Percentiles rank a stretch among this genome's conserved stretches.
Evolutionary conservation across 2,113 vertebrate genomes (phyloP).

Genomic region (Psephotus haematonotus): DNA sequence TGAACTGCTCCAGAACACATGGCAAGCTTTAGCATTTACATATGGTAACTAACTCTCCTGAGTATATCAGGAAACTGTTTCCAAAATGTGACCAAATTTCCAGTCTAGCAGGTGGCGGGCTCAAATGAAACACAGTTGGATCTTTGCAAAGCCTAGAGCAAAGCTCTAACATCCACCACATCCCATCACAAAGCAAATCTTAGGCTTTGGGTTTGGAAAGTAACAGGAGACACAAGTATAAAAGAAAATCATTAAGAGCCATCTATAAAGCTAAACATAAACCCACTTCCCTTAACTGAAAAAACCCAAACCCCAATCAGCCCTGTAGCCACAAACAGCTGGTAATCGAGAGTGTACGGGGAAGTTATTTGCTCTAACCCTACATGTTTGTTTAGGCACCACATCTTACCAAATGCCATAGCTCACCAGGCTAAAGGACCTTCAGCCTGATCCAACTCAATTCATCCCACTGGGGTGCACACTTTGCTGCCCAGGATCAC

Average conservation of each 20-base stretch:
- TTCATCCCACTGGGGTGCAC: not conserved
- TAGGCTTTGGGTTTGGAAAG: not conserved
- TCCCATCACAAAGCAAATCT: not conserved
- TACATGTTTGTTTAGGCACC: fast-evolving
- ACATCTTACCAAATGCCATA: not conserved
- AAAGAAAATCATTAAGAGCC: not conserved
- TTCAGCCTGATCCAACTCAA: not conserved
- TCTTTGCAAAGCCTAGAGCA: not conserved
- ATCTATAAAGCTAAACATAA: not conserved
- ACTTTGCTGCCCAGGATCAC: not conserved
- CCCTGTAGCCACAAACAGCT: not conserved
- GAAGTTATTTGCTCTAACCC: not conserved
- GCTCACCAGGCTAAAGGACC: not conserved
- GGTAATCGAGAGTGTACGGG: fast-evolving
- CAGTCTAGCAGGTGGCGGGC: not conserved
- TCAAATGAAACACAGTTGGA: not conserved
- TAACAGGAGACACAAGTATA: fast-evolving
- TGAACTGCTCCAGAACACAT: not conserved
- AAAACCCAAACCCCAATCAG: not conserved
- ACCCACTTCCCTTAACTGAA: not conserved
- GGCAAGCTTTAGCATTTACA: not conserved
- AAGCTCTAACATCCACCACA: not conserved
- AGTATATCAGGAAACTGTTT: not conserved
- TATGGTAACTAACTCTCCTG: not conserved
- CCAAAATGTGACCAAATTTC: not conserved